Evolutionary conservation across 2,797 vertebrate genomes (phyloP).

Genomic region (Tachyglossus aculeatus): DNA sequence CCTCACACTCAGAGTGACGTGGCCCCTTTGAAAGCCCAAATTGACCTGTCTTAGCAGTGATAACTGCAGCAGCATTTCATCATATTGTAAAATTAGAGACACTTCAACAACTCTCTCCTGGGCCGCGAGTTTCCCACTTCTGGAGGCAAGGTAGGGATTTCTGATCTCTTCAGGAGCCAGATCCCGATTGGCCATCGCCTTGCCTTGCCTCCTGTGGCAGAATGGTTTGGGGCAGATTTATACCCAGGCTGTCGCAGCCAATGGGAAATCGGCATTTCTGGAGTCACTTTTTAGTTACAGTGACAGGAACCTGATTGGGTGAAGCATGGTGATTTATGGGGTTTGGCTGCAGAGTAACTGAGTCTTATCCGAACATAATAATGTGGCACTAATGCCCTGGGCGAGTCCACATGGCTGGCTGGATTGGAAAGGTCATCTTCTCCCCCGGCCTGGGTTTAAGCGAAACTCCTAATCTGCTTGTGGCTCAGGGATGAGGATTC

Average conservation of each 20-base stretch:
- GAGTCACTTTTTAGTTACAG: conserved; percentile 84
- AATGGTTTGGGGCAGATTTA: conserved; percentile 86
- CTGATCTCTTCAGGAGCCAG: conserved; percentile 73
- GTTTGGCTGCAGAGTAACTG: conserved; percentile 81
- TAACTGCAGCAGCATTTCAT: conserved; percentile 18
- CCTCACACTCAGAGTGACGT: fast-evolving
- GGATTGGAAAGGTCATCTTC: conserved; percentile 71
- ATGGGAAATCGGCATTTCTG: conserved; percentile 77
- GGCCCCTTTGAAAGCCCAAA: neutral
- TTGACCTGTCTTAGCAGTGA: neutral
- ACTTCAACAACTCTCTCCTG: conserved; percentile 52
- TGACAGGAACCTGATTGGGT: conserved; percentile 86
- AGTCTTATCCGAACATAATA: conserved; percentile 91
- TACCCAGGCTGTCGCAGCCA: conserved; percentile 85
- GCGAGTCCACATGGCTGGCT: conserved; percentile 64
- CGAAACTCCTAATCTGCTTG: neutral
- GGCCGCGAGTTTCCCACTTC: conserved; percentile 66
- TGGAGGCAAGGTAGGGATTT: conserved; percentile 51
- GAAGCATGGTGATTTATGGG: conserved; percentile 87
- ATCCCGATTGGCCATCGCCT: conserved; percentile 76
- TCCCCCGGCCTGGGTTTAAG: conserved; percentile 55
- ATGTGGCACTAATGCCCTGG: conserved; percentile 83
- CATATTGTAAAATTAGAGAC: conserved; percentile 14
- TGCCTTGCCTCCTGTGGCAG: conserved; percentile 77
- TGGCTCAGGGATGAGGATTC: neutral